Evolutionary conservation across 2,888 invertebrate species (phyloP).

Genomic region (Aplocera efformata): DNA sequence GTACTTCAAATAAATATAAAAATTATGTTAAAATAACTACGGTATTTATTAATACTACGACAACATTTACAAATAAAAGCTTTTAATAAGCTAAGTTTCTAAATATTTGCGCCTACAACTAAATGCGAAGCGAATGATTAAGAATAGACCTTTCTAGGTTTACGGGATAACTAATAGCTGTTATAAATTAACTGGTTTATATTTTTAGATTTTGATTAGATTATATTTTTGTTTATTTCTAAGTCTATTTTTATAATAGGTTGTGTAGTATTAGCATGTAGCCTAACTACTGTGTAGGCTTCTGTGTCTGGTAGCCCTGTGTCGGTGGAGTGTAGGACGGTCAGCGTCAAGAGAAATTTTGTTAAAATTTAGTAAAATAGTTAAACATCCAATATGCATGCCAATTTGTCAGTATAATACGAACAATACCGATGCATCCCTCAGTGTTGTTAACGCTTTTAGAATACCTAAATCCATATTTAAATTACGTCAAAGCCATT

Average conservation of each 20-base stretch:
- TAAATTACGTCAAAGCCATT: too few species aligned
- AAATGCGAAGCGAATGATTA: constrained; percentile 1
- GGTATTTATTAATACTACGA: neutral
- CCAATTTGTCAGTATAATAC: constrained; percentile 4
- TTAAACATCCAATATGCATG: constrained; percentile 13
- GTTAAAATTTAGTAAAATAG: constrained; percentile 4
- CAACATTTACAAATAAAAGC: constrained; percentile 2
- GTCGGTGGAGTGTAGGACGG: constrained; percentile 17
- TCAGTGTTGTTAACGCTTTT: too few species aligned
- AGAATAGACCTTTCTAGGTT: neutral
- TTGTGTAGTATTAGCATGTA: constrained; percentile 3
- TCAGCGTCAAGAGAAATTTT: constrained; percentile 22
- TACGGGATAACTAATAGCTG: too few species aligned
- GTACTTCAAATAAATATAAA: too few species aligned
- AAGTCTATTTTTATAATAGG: neutral
- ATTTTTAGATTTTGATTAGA: neutral
- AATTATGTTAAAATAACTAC: too few species aligned
- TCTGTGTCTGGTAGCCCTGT: neutral
- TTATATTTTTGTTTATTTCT: neutral
- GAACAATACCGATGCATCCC: too few species aligned
- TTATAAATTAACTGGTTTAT: neutral
- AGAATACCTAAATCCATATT: too few species aligned
- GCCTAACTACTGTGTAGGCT: constrained; percentile 6
- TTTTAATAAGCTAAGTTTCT: neutral
- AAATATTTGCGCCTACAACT: neutral